phyloP scores from a whole-genome alignment of 2,888 invertebrate genomes.

The Aradus depressus region DNA sequence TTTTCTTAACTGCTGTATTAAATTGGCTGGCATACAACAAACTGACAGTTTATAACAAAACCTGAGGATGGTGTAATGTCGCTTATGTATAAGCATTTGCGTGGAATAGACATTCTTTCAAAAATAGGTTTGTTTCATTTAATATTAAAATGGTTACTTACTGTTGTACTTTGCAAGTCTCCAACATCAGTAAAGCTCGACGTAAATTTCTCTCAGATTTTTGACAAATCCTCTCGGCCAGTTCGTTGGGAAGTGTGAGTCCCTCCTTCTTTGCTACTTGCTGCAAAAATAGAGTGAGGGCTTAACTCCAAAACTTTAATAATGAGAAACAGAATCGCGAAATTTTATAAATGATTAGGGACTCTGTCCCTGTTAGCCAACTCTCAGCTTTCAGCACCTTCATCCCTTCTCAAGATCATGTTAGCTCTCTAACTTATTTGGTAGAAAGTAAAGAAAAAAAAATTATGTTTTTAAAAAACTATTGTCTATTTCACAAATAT shows the following conservation, averaged over 20 bases:
- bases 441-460: too few relatives aligned
- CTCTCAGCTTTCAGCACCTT: background rate
- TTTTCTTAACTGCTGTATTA: too few relatives aligned
- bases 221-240: conserved; percentile 65
- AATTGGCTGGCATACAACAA: too few relatives aligned
- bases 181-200: conserved; percentile 83
- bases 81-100: too few relatives aligned
- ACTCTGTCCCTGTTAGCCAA: background rate
- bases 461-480: too few relatives aligned
- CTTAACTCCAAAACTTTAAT: background rate
- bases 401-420: background rate
- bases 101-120: too few relatives aligned
- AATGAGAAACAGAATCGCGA: too few relatives aligned
- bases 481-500: too few relatives aligned
- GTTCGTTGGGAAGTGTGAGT: conserved; percentile 58
- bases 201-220: conserved; percentile 80
- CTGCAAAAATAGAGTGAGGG: conserved; percentile 36
- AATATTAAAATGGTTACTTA: conserved; percentile 37
- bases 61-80: background rate
- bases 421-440: too few relatives aligned
- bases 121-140: too few relatives aligned
- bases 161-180: conserved; percentile 85
- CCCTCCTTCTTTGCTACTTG: conserved; percentile 70
- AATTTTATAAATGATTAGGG: background rate
- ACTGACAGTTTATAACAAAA: too few relatives aligned